Base-by-base conservation (phyloP, 1,140 invertebrate genomes). In the Proctacanthus coquilletti region DNA sequence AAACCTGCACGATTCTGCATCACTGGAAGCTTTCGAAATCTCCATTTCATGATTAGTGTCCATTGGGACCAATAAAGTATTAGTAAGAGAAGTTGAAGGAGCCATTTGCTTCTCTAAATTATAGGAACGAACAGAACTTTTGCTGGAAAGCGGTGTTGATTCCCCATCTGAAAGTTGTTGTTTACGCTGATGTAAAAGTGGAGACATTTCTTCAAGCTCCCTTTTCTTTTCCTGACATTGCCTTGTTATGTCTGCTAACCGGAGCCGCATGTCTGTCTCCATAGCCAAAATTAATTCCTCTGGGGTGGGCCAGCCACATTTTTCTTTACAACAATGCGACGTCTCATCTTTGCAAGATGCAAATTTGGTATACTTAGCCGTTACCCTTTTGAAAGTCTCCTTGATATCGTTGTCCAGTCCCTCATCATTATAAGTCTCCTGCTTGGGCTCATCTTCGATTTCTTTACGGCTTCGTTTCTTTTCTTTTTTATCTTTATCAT, bases 151-250 rank as follows among this genome's bases (percentile, higher is more conserved):
- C 21, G 46, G 37, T 3, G 42, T 52, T 10, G 53, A 54, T 37
- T 57, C 61, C 39, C 64, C 54, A 41, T 63, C 51, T 44, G 36
- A 56, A 50, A 40, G 52, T 55, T 35, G 60, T 47, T 37, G 52
- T 53, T 47, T 65, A 63, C 44, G 64, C 63, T 39, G 51, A 45
- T 4, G 45, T 30, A 49, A 44, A 14, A 46, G 45, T 3, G 65
- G 66, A 40, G 63, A 71, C 14, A 91, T 62, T 43, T 77, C 79
- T 21, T 73, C 74, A 3, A 89, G 56, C 56, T 88, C 82, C 35
- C 72, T 74, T 53, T 86, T 80, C 52, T 84, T 87, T 48, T 88
- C 82, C 41, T 74, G 73, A 52, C 84, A 88, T 46, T 83, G 74
- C 31, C 76, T 66, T 48, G 86, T 80, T 20, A 91, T 65, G 25